These are phyloP conservation scores for Aromia moschata DNA, from an alignment of 2,888 invertebrate species.

Conservation along the genomic window DNA sequence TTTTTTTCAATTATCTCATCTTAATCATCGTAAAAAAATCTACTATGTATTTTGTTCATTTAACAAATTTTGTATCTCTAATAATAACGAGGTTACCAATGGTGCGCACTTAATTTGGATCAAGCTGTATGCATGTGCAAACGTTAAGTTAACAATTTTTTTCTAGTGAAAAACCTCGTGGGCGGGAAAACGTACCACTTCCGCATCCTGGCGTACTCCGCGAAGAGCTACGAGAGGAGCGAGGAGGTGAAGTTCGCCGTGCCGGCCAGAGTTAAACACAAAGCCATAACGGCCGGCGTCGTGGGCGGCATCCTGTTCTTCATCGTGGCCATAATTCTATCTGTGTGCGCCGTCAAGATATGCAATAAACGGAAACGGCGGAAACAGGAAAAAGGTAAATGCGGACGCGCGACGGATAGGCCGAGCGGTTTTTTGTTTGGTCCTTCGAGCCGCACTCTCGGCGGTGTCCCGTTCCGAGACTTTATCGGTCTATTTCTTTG, in stretches of 20 bases:
- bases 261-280: constrained; percentile 91
- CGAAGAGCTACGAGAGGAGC: constrained; percentile 86
- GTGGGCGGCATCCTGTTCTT: constrained; percentile 97
- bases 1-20: too few species aligned
- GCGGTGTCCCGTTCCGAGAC: constrained; percentile 18
- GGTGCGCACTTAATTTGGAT: too few species aligned
- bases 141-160: too few species aligned
- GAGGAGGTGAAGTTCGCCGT: constrained; percentile 90
- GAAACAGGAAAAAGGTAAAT: constrained; percentile 95
- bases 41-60: too few species aligned
- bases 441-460: too few species aligned
- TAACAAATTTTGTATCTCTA: too few species aligned
- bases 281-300: constrained; percentile 95
- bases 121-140: too few species aligned
- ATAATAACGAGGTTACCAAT: too few species aligned
- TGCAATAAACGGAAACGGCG: constrained; percentile 96
- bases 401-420: neutral
- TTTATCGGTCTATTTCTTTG: constrained; percentile 23
- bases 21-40: too few species aligned
- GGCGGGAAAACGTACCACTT: constrained; percentile 93
- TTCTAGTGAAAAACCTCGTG: constrained; percentile 87
- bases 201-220: constrained; percentile 88
- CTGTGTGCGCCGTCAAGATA: constrained; percentile 97
- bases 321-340: constrained; percentile 96
- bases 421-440: too few species aligned